Evolutionary conservation across 2,888 invertebrate genomes (phyloP).

Genomic region (Lithophane ornitopus): DNA sequence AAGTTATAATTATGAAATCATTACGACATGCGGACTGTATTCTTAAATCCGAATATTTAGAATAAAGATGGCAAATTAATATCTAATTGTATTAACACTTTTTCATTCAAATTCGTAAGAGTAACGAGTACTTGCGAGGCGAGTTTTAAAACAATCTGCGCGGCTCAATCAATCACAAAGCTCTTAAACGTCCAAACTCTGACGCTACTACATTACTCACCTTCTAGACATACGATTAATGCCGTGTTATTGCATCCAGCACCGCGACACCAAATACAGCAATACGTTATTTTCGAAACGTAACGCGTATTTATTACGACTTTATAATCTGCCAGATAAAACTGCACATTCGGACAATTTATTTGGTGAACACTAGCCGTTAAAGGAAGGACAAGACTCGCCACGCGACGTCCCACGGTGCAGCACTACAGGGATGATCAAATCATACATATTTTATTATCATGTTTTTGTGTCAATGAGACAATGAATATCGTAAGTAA

Average conservation of each 20-base stretch:
- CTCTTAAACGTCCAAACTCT: constrained; percentile 80
- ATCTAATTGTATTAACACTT: constrained; percentile 46
- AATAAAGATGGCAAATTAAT: constrained; percentile 10
- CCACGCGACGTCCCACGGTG: constrained; percentile 49
- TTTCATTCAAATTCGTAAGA: constrained; percentile 18
- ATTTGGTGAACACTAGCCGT: constrained; percentile 67
- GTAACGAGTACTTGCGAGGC: constrained; percentile 11
- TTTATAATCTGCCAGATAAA: constrained; percentile 73
- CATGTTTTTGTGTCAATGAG: constrained; percentile 73
- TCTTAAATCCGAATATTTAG: background rate
- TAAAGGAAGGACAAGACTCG: constrained; percentile 48
- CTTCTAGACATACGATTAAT: constrained; percentile 67
- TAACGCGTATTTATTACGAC: constrained; percentile 68
- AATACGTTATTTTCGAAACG: constrained; percentile 57
- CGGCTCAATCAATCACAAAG: constrained; percentile 77
- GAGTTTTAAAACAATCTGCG: constrained; percentile 65
- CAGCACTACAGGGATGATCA: constrained; percentile 61
- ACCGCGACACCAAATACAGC: constrained; percentile 51
- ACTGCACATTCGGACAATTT: constrained; percentile 70
- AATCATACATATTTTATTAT: constrained; percentile 71
- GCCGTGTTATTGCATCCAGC: constrained; percentile 48
- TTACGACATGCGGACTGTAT: background rate
- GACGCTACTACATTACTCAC: constrained; percentile 76
- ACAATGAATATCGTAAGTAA: constrained; percentile 65
- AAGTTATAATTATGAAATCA: background rate